A percentile compares a stretch with the other conserved stretches of the same genome.
Conservation (phyloP, 2,113 vertebrate genomes). For the Scalopus aquaticus region DNA sequence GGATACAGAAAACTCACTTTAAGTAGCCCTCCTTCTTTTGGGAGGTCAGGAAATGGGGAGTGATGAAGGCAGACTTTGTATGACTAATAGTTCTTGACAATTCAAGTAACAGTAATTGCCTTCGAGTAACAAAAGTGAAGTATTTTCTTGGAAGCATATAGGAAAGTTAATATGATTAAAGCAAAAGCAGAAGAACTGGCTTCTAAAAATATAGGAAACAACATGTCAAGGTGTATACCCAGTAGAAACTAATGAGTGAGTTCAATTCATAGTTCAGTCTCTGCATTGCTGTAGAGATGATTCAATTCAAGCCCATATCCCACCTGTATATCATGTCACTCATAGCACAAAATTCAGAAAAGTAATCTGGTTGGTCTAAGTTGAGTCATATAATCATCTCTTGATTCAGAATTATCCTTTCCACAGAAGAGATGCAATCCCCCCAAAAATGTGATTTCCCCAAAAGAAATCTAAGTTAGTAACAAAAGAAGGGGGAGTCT, state of each 20-base stretch:
- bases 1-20: not conserved
- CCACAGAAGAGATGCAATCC: not conserved
- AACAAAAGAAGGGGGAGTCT: not conserved
- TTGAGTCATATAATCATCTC: not conserved
- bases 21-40: not conserved
- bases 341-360: not conserved
- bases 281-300: not conserved
- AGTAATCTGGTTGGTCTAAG: not conserved
- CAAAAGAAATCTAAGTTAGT: slow-evolving; percentile 31
- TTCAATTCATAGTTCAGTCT: not conserved
- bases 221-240: not conserved
- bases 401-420: not conserved
- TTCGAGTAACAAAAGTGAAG: not conserved
- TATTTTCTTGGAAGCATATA: not conserved
- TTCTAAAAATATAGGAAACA: not conserved
- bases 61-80: not conserved
- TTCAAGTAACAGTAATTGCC: not conserved
- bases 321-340: not conserved
- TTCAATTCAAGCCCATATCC: not conserved
- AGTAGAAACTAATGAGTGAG: not conserved
- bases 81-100: not conserved
- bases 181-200: not conserved
- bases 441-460: not conserved
- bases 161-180: not conserved
- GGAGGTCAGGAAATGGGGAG: not conserved